phyloP scores from a whole-genome alignment of 2,888 invertebrate species.

The Meiosimyza platycephala region DNA sequence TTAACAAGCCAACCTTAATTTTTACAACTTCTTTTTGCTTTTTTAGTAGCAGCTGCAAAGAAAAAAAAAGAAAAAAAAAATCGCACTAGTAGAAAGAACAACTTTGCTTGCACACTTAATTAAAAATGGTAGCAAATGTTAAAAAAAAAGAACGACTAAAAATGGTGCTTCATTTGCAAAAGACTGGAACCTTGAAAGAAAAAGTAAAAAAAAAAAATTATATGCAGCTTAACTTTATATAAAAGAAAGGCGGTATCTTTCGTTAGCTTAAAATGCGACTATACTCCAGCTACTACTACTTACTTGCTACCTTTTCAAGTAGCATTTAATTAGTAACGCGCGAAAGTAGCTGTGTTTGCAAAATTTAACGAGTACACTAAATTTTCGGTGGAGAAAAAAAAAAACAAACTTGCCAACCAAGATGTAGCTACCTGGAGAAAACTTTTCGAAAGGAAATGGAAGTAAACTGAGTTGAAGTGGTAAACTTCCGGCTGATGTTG shows the following conservation, averaged over 20 bases:
- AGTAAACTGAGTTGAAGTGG: constrained; percentile 24
- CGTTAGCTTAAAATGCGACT: neutral
- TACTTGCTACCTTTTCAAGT: constrained; percentile 34
- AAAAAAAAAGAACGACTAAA: constrained; percentile 39
- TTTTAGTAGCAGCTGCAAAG: neutral
- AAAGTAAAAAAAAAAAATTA: constrained; percentile 7
- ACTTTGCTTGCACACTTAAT: constrained; percentile 50
- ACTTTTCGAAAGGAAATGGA: constrained; percentile 31
- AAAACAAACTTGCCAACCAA: neutral
- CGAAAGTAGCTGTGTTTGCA: constrained; percentile 46
- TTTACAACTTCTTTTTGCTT: constrained; percentile 25
- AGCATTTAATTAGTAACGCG: constrained; percentile 53
- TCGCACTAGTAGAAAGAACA: constrained; percentile 44
- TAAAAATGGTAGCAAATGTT: constrained; percentile 43
- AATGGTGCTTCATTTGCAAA: constrained; percentile 31
- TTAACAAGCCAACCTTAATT: constrained; percentile 60
- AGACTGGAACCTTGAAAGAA: constrained; percentile 13
- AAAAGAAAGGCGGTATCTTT: neutral
- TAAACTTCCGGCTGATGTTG: constrained; percentile 35
- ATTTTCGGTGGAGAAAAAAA: neutral
- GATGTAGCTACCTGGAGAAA: neutral
- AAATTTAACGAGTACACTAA: constrained; percentile 35
- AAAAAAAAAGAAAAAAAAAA: constrained; percentile 2
- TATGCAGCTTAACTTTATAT: neutral
- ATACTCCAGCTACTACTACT: neutral